Evolutionary conservation across 1,140 invertebrate species (phyloP).

Genomic region (Drosophila athabasca): DNA sequence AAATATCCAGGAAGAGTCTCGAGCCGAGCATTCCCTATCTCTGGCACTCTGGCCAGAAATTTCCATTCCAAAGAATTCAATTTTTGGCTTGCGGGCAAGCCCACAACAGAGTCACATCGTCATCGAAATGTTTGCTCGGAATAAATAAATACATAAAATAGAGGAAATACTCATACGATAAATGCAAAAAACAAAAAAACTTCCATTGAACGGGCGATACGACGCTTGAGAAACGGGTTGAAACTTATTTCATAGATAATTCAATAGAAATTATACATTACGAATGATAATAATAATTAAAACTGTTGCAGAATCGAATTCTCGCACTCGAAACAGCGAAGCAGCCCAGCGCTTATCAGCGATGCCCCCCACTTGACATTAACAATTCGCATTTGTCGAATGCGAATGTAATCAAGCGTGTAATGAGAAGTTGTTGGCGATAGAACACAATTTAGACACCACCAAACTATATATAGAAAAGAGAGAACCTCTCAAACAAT

Average conservation of each 20-base stretch:
- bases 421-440: conserved; percentile 27
- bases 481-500: background rate
- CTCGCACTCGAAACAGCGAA: conserved; percentile 4
- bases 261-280: conserved; percentile 53
- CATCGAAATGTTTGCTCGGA: conserved; percentile 74
- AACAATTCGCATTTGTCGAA: conserved; percentile 36
- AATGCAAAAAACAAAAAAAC: conserved; percentile 55
- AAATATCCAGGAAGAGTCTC: too few species aligned
- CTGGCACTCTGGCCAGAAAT: conserved; percentile 41
- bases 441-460: conserved; percentile 4
- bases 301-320: conserved; percentile 6
- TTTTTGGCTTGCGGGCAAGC: conserved; percentile 42
- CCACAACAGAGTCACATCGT: conserved; percentile 60
- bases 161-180: conserved; percentile 56
- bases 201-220: conserved; percentile 63
- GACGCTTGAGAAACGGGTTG: conserved; percentile 38
- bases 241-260: conserved; percentile 54
- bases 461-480: background rate
- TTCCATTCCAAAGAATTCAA: conserved; percentile 56
- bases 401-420: conserved; percentile 42
- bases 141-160: conserved; percentile 68
- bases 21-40: background rate
- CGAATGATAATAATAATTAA: conserved; percentile 46
- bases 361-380: conserved; percentile 38
- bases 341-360: conserved; percentile 21